Evolutionary conservation across 2,113 vertebrate genomes (phyloP).

Genomic region (Clarias gariepinus): DNA sequence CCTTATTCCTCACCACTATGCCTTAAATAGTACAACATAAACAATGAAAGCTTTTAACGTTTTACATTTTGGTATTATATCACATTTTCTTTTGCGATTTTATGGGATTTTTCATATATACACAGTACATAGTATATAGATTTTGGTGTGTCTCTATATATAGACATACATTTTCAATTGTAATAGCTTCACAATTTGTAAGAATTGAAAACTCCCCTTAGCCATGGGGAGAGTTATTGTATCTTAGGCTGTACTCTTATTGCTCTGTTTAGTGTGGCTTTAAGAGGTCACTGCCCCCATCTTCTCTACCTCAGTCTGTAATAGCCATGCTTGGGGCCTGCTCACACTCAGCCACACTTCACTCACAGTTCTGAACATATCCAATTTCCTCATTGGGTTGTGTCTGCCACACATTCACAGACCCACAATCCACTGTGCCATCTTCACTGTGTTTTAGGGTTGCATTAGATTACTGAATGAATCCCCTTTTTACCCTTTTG

Average conservation of each 20-base stretch:
- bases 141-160: too few relatives aligned
- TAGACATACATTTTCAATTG: background rate
- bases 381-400: constrained; percentile 49
- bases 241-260: constrained; percentile 51
- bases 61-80: background rate
- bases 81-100: background rate
- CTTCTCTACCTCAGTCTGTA: constrained; percentile 43
- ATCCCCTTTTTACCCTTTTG: constrained; percentile 40
- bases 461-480: constrained; percentile 43
- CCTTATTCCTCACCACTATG: constrained; percentile 8
- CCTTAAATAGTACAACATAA: background rate
- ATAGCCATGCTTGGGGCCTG: constrained; percentile 49
- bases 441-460: constrained; percentile 33
- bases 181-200: background rate
- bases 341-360: constrained; percentile 39
- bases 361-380: constrained; percentile 45
- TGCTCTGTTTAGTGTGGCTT: constrained; percentile 55
- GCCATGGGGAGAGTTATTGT: constrained; percentile 49
- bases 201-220: background rate
- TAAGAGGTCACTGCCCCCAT: constrained; percentile 54
- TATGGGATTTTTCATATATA: background rate
- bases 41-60: background rate
- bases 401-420: constrained; percentile 35
- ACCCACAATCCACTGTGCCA: constrained; percentile 26
- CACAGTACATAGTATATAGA: too few relatives aligned